A percentile compares a stretch with the other conserved stretches of the same genome.
phyloP scores from a whole-genome alignment of 2,888 invertebrate genomes.

The Baronia brevicornis region DNA sequence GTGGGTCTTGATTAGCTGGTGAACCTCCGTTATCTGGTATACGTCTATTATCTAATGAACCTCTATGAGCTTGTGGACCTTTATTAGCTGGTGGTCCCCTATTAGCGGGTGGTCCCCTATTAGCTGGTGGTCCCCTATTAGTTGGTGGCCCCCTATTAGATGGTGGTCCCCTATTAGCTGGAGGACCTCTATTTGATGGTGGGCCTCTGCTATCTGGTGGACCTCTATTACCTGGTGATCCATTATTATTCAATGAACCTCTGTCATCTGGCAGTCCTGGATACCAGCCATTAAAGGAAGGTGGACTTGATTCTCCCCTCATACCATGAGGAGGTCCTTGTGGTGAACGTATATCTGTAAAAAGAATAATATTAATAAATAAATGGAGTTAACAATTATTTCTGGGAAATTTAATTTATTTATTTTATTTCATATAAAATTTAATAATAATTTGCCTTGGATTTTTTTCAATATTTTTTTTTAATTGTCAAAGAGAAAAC shows the following conservation, averaged over 20 bases:
- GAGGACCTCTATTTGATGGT: constrained; percentile 1
- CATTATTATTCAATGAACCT: constrained; percentile 14
- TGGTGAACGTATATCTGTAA: constrained; percentile 21
- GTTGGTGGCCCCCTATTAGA: constrained; percentile 11
- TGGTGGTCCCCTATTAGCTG: constrained; percentile 4
- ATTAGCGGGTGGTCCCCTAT: constrained; percentile 4
- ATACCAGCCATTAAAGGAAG: no score
- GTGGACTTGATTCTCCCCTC: constrained; percentile 9
- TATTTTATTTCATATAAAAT: no score
- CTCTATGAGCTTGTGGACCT: neutral
- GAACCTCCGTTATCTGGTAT: no score
- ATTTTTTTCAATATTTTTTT: no score
- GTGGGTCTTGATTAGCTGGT: no score
- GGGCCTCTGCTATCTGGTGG: constrained; percentile 8
- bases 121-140: constrained; percentile 6
- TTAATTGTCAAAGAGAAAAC: no score
- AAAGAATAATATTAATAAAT: constrained; percentile 4
- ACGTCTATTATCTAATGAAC: neutral
- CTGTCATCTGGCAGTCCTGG: no score
- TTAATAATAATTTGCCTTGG: no score
- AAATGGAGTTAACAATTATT: neutral
- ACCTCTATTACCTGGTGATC: constrained; percentile 14
- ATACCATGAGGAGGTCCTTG: constrained; percentile 12
- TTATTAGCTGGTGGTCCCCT: neutral
- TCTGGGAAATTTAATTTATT: neutral